These are phyloP conservation scores for Catocala sponsa DNA, from an alignment of 2,888 invertebrate species.

Conservation along the genomic window DNA sequence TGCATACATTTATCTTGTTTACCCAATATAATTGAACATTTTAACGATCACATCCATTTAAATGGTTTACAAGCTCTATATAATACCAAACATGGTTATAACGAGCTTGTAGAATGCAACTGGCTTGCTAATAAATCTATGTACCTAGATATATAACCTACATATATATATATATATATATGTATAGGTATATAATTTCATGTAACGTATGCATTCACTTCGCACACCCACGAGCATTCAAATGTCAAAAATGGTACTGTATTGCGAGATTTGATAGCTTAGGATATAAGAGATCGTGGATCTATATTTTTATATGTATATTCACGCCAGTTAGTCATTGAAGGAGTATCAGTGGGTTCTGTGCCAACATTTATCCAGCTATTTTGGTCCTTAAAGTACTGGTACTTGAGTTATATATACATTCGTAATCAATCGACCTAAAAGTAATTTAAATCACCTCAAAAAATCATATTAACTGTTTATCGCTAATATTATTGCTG, in stretches of 20 bases:
- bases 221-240: slow-evolving; percentile 45
- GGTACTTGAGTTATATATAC: too few relatives aligned
- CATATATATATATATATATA: too few relatives aligned
- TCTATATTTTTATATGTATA: not conserved
- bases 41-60: slow-evolving; percentile 22
- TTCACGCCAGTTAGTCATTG: too few relatives aligned
- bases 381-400: too few relatives aligned
- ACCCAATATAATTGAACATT: slow-evolving; percentile 3
- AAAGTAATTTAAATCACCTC: too few relatives aligned
- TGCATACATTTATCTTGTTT: too few relatives aligned
- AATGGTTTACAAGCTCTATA: slow-evolving; percentile 30
- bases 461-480: too few relatives aligned
- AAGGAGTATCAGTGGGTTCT: too few relatives aligned
- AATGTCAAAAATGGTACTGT: slow-evolving; percentile 30
- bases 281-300: slow-evolving; percentile 15
- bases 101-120: slow-evolving; percentile 15
- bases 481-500: too few relatives aligned
- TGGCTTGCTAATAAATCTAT: slow-evolving; percentile 29
- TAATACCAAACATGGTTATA: slow-evolving; percentile 33
- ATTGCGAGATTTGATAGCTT: slow-evolving; percentile 29
- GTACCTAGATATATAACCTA: slow-evolving; percentile 13
- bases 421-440: too few relatives aligned
- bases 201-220: slow-evolving; percentile 16
- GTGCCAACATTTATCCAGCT: too few relatives aligned
- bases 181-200: slow-evolving; percentile 26